Conservation (phyloP, 2,797 vertebrate genomes). For the Neosalanx taihuensis region DNA sequence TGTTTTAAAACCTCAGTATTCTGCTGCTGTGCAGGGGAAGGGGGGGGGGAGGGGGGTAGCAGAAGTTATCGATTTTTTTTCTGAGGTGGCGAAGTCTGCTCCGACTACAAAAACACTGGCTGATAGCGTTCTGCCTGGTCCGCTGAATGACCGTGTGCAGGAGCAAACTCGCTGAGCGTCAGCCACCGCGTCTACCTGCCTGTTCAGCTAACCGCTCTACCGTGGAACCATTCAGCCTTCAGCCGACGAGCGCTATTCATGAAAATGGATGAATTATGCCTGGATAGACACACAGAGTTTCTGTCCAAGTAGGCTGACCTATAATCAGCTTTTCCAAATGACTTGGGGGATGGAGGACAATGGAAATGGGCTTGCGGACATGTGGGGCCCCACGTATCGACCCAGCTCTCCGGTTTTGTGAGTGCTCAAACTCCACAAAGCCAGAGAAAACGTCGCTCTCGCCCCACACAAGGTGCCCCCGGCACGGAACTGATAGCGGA, state of each 20-base stretch:
- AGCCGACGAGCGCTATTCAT: not conserved
- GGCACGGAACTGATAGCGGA: constrained; percentile 23
- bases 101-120: too few relatives aligned
- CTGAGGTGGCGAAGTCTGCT: too few relatives aligned
- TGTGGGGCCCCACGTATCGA: constrained; percentile 42
- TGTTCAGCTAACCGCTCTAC: too few relatives aligned
- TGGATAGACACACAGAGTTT: constrained; percentile 18
- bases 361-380: constrained; percentile 40
- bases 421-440: not conserved
- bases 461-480: constrained; percentile 11
- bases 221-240: too few relatives aligned
- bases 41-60: too few relatives aligned
- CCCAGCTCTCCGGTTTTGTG: constrained; percentile 27
- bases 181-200: too few relatives aligned
- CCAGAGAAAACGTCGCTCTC: constrained; percentile 4
- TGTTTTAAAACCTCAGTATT: too few relatives aligned
- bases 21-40: too few relatives aligned
- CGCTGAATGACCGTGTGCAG: too few relatives aligned
- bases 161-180: too few relatives aligned
- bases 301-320: constrained; percentile 25
- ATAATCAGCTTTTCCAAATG: constrained; percentile 41
- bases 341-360: constrained; percentile 46
- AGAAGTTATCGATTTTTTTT: too few relatives aligned
- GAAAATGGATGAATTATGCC: constrained; percentile 19
- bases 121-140: too few relatives aligned